phyloP scores from a whole-genome alignment of 2,113 vertebrate genomes.

The Gavialis gangeticus region DNA sequence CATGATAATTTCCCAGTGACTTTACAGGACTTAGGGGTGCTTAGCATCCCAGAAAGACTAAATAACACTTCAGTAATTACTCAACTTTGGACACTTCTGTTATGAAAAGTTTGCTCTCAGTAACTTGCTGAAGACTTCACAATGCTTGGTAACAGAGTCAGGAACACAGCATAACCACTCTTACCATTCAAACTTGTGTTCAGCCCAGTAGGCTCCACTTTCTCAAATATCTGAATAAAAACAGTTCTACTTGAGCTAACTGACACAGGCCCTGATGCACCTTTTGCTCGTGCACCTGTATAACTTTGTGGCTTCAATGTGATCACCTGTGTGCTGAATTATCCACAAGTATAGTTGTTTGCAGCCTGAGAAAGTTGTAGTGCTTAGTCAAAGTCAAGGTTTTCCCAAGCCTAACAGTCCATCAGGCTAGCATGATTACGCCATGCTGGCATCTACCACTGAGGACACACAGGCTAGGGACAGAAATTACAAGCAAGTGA shows the following conservation, averaged over 20 bases:
- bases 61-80: rapidly evolving
- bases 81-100: background rate
- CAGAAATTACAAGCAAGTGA: too few species aligned
- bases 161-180: background rate
- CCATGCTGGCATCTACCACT: too few species aligned
- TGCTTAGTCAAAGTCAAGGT: background rate
- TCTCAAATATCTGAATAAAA: background rate
- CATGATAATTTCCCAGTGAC: rapidly evolving
- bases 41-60: background rate
- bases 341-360: background rate
- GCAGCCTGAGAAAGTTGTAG: background rate
- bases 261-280: background rate
- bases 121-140: background rate
- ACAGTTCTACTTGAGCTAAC: background rate
- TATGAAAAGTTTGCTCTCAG: background rate
- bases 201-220: background rate
- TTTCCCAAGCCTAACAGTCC: too few species aligned
- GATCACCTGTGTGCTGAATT: background rate
- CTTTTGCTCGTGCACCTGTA: background rate
- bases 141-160: background rate
- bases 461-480: too few species aligned
- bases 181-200: background rate
- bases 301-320: background rate
- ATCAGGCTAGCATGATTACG: too few species aligned
- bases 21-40: background rate